Percentiles rank a stretch among this genome's conserved stretches.
phyloP scores from a whole-genome alignment of 1,140 invertebrate genomes.

The Maniola jurtina region DNA sequence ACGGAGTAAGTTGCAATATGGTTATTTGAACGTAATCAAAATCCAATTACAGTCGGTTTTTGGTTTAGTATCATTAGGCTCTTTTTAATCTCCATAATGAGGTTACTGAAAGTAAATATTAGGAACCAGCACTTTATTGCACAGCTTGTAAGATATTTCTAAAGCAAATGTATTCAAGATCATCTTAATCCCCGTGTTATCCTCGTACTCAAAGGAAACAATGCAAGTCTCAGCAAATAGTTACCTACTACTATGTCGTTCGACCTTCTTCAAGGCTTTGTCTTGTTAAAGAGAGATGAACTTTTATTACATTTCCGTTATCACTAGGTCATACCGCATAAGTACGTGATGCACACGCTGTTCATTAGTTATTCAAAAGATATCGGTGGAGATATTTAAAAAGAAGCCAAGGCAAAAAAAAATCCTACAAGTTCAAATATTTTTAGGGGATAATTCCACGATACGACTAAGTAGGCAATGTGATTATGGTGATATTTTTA shows the following conservation, averaged over 20 bases:
- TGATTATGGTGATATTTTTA: no score
- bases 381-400: no score
- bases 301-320: conserved; percentile 2
- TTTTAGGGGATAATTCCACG: no score
- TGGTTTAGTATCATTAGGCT: no score
- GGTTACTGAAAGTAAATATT: background rate
- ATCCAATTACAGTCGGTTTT: no score
- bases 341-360: no score
- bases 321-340: background rate
- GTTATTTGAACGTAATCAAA: no score
- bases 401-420: no score
- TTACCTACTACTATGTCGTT: background rate
- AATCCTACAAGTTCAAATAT: no score
- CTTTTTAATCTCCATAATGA: background rate
- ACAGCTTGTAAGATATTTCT: background rate
- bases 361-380: no score
- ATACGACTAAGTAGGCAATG: no score
- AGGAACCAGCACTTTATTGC: background rate
- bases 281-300: background rate
- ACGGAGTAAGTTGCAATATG: no score
- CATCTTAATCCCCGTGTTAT: background rate
- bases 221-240: background rate
- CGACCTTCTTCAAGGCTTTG: background rate
- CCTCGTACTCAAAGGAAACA: background rate
- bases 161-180: background rate